Evolutionary conservation across 2,113 vertebrate genomes (phyloP), one percentile per base, ranked within the genome.

Genomic region (Myrmophylax atrothorax): DNA sequence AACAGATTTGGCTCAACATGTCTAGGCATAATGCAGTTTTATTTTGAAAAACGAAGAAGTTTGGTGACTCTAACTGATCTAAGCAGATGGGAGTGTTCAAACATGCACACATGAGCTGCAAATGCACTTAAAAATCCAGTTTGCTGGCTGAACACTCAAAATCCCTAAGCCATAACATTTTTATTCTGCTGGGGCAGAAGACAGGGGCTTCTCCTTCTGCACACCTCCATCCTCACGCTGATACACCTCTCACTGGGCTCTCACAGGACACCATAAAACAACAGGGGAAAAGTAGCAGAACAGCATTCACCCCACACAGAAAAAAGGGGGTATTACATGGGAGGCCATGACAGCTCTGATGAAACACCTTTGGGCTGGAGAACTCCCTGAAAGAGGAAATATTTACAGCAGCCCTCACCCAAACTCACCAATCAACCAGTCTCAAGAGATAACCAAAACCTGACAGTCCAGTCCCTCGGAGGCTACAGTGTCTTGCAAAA

Each of bases 1-100:
- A 97, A 94, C 72, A 90, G 88, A 94, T 95, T 91, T 95, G 66
- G 87, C 84, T 94, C 94, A 90, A 93, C 93, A 85, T 96, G 95
- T 96, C 87, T 28, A 90, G 83, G 90, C 94, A 93, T 72, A 95
- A 85, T 67, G 60, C 66, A 93, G 75, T 92, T 94, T 93, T 87
- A 95, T 87, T 94, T 89, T 87, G 78, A 78, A 95, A 94, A 94
- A 93, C 2, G 3, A 88, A 86, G 42, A 81, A 49, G 44, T 93
- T 92, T 68, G 83, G 92, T 92, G 84, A 64, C 73, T 96, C 73
- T 72, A 42, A 77, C 47, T 46, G 79, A 86, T 90, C 68, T 75
- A 81, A 90, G 46, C 38, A 29, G 53, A 92, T 69, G 55, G 89
- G 44, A 94, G 77, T 92, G 85, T 86, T 94, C 68, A 33, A 95